phyloP scores from a whole-genome alignment of 2,797 vertebrate genomes.

The Antennarius maculatus region DNA sequence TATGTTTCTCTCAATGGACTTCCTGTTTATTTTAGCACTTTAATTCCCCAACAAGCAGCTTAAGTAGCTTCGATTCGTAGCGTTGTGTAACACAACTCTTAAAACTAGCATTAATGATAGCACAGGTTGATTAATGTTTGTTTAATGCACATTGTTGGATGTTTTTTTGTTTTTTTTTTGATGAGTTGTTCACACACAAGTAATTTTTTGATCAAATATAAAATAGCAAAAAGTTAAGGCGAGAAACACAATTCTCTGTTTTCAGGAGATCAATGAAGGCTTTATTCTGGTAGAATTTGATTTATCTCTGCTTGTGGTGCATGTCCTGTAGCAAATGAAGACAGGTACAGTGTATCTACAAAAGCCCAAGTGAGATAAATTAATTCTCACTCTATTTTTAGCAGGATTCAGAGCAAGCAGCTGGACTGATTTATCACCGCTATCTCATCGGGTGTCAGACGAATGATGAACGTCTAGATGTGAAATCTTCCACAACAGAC shows the following conservation, averaged over 20 bases:
- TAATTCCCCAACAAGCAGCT: too few species aligned
- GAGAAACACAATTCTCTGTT: constrained; percentile 15
- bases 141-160: neutral
- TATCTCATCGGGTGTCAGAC: constrained; percentile 43
- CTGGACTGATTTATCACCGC: constrained; percentile 63
- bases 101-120: too few species aligned
- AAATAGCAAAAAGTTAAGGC: neutral
- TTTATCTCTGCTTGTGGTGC: constrained; percentile 54
- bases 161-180: neutral
- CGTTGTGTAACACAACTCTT: too few species aligned
- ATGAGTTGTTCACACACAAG: too few species aligned
- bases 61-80: neutral
- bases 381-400: constrained; percentile 57
- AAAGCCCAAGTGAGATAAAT: constrained; percentile 71
- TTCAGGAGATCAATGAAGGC: constrained; percentile 36
- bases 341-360: constrained; percentile 36
- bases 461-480: constrained; percentile 57
- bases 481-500: constrained; percentile 44
- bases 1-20: too few species aligned
- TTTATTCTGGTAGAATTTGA: constrained; percentile 40
- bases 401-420: constrained; percentile 46
- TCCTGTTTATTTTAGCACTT: too few species aligned
- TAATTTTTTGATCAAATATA: neutral
- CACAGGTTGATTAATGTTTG: neutral
- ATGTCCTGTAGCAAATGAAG: constrained; percentile 44